Conservation (phyloP, 2,888 invertebrate genomes). For the Drepana falcataria region DNA sequence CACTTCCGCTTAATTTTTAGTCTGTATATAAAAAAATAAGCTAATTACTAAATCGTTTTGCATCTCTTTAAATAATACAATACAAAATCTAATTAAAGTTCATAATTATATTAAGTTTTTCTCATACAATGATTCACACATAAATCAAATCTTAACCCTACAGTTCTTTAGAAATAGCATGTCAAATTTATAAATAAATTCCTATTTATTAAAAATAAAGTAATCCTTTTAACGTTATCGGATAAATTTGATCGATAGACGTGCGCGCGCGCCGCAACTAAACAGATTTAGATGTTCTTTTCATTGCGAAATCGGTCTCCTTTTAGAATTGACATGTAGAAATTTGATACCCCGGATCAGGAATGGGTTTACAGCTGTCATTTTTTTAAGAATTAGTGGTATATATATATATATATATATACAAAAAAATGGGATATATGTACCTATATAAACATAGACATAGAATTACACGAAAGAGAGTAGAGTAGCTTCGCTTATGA, state of each 20-base stretch:
- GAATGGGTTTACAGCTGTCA: conserved; percentile 5
- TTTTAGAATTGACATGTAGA: conserved; percentile 24
- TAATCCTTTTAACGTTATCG: conserved; percentile 54
- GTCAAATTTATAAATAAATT: conserved; percentile 69
- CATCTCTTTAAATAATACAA: background rate
- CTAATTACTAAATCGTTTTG: background rate
- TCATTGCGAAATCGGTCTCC: conserved; percentile 8
- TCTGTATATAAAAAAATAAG: no score
- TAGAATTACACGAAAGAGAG: no score
- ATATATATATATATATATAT: background rate
- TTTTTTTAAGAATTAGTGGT: background rate
- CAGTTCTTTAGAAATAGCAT: conserved; percentile 48
- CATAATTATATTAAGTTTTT: conserved; percentile 24
- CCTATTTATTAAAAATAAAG: conserved; percentile 22
- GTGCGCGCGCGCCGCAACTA: conserved; percentile 28
- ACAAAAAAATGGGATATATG: no score
- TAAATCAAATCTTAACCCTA: conserved; percentile 61
- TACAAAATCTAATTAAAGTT: background rate
- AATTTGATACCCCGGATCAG: conserved; percentile 11
- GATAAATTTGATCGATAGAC: conserved; percentile 53
- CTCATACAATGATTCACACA: conserved; percentile 58
- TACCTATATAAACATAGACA: no score
- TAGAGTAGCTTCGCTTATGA: no score
- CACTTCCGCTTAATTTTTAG: no score
- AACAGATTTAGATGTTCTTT: conserved; percentile 32